Conservation (phyloP, 2,888 invertebrate genomes). For the Drosophila rellima region DNA sequence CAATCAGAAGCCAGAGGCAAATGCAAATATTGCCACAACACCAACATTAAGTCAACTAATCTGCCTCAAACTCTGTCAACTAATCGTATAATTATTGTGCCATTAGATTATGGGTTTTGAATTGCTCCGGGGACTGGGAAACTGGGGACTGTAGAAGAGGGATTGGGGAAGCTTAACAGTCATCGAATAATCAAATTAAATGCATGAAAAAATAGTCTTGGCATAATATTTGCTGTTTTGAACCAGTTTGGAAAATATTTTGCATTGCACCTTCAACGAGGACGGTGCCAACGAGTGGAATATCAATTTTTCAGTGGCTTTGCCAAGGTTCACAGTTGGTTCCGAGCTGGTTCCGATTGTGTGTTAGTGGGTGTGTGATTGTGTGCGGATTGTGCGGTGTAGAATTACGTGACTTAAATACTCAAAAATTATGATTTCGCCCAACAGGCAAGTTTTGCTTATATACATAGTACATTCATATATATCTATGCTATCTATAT, state of each 20-base stretch:
- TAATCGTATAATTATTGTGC: constrained; percentile 55
- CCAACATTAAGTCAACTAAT: constrained; percentile 55
- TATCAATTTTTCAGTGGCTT: constrained; percentile 58
- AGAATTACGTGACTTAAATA: constrained; percentile 75
- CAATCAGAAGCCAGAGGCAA: constrained; percentile 38
- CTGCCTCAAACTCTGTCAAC: constrained; percentile 36
- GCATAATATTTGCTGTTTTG: constrained; percentile 44
- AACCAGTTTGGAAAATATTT: constrained; percentile 45
- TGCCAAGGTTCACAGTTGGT: constrained; percentile 45
- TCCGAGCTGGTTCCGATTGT: constrained; percentile 24
- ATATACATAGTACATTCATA: background rate
- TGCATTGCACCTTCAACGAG: constrained; percentile 33
- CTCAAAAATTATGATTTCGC: constrained; percentile 76
- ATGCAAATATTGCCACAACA: constrained; percentile 57
- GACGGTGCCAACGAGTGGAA: constrained; percentile 34
- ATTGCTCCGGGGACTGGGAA: constrained; percentile 15
- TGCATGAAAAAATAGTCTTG: constrained; percentile 40
- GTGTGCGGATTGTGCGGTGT: constrained; percentile 33
- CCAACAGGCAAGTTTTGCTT: constrained; percentile 49
- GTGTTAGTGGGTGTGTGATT: constrained; percentile 1
- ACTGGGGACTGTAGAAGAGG: background rate
- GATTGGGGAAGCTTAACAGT: constrained; percentile 9
- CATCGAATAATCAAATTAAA: constrained; percentile 56
- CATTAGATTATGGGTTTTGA: constrained; percentile 51
- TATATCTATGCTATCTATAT: constrained; percentile 1